phyloP scores from a whole-genome alignment of 2,888 invertebrate genomes.

The Dasysyrphus albostriatus region DNA sequence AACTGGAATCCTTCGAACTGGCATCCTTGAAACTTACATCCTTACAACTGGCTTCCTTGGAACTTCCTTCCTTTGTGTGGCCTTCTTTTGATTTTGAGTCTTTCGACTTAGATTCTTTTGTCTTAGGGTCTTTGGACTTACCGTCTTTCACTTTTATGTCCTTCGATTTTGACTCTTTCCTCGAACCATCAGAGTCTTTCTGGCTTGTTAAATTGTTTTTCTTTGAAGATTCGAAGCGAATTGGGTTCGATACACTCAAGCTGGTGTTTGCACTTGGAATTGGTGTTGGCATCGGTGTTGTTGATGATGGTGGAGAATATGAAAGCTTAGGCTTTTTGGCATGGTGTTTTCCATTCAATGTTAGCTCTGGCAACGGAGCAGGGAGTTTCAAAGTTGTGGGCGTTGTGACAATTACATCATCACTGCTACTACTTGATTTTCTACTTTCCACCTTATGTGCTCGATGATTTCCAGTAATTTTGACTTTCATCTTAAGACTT shows the following conservation, averaged over 20 bases:
- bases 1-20: background rate
- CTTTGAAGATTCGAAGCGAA: slow-evolving; percentile 79
- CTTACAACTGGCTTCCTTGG: slow-evolving; percentile 4
- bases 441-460: slow-evolving; percentile 78
- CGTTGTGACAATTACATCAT: slow-evolving; percentile 78
- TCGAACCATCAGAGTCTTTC: slow-evolving; percentile 42
- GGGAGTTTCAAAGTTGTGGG: slow-evolving; percentile 59
- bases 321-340: slow-evolving; percentile 43
- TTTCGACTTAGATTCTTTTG: slow-evolving; percentile 29
- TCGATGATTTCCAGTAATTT: slow-evolving; percentile 83
- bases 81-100: slow-evolving; percentile 28
- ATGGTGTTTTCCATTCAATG: slow-evolving; percentile 61
- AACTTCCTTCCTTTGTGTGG: background rate
- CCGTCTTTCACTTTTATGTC: slow-evolving; percentile 6
- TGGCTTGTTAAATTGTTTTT: slow-evolving; percentile 78
- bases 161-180: slow-evolving; percentile 40
- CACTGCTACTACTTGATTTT: slow-evolving; percentile 67
- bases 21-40: background rate
- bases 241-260: slow-evolving; percentile 77
- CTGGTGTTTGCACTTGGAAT: background rate
- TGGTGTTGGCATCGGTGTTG: background rate
- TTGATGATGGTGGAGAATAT: slow-evolving; percentile 24
- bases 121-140: slow-evolving; percentile 7
- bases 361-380: slow-evolving; percentile 38
- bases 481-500: slow-evolving; percentile 85